Evolutionary conservation across 2,113 vertebrate genomes (phyloP).

Genomic region (Rafetus swinhoei): DNA sequence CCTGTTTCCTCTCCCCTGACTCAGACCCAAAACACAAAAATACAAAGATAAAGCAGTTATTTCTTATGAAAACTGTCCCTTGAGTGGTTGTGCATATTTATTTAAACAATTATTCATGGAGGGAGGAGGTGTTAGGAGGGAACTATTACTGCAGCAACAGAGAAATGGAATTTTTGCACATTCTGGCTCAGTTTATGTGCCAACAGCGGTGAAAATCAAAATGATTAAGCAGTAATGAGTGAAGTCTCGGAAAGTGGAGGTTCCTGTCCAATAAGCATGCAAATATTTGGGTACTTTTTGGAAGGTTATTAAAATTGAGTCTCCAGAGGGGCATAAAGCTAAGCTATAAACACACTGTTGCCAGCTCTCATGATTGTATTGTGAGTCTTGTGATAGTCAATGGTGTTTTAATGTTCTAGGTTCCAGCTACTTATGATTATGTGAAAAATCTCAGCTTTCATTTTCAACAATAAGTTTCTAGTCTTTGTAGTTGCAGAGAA

Average conservation of each 20-base stretch:
- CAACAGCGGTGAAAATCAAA: neutral
- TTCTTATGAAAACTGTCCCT: slow-evolving; percentile 16
- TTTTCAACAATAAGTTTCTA: neutral
- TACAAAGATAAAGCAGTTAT: neutral
- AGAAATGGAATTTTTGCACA: neutral
- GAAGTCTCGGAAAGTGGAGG: neutral
- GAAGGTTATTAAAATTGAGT: neutral
- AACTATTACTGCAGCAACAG: neutral
- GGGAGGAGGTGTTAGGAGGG: neutral
- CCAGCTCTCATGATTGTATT: neutral
- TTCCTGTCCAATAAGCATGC: neutral
- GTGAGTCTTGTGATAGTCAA: neutral
- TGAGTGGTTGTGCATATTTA: neutral
- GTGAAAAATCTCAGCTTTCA: neutral
- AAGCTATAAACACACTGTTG: neutral
- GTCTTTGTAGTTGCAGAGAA: neutral
- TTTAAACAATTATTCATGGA: neutral
- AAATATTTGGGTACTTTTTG: neutral
- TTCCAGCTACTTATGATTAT: neutral
- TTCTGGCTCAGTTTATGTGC: neutral
- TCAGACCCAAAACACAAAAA: accelerated
- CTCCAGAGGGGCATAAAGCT: neutral
- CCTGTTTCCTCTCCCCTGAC: accelerated
- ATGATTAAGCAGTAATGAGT: neutral
- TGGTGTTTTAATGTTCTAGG: neutral